Percentiles rank a stretch among this genome's conserved stretches.
These are phyloP conservation scores for Pitangus sulphuratus DNA, from an alignment of 2,797 vertebrate species.

Conservation along the genomic window DNA sequence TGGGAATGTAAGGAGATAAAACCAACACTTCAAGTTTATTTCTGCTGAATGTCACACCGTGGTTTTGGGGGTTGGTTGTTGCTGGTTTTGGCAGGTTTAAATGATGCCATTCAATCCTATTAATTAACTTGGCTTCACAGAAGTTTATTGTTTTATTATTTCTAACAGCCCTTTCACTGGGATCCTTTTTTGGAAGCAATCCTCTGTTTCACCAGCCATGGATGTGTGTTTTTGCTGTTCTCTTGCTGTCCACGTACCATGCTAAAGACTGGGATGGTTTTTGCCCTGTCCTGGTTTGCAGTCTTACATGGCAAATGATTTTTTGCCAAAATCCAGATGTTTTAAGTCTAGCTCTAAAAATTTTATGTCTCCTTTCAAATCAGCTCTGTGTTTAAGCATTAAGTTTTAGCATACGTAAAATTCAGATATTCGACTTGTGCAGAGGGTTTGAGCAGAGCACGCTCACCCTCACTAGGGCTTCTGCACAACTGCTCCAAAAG, in stretches of 20 bases:
- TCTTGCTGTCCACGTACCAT: fast-evolving
- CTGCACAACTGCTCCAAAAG: background rate
- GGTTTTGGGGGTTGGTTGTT: background rate
- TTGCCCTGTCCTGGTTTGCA: background rate
- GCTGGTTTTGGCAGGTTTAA: background rate
- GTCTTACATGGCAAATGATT: fast-evolving
- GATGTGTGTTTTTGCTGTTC: background rate
- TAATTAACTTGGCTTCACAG: background rate
- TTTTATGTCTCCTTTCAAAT: background rate
- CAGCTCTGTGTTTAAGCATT: background rate
- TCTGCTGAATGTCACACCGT: fast-evolving
- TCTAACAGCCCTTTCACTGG: background rate
- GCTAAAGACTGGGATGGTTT: background rate
- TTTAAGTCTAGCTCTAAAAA: background rate
- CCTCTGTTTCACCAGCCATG: background rate
- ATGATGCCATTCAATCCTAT: background rate
- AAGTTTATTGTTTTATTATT: background rate
- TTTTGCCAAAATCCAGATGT: background rate
- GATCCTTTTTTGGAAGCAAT: background rate
- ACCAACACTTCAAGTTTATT: background rate
- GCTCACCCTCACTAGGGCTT: background rate
- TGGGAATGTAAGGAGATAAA: background rate
- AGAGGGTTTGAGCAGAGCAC: background rate
- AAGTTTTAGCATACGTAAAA: background rate
- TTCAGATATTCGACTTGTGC: background rate